Evolutionary conservation across 2,113 vertebrate genomes (phyloP).

Genomic region (Gobio gobio): DNA sequence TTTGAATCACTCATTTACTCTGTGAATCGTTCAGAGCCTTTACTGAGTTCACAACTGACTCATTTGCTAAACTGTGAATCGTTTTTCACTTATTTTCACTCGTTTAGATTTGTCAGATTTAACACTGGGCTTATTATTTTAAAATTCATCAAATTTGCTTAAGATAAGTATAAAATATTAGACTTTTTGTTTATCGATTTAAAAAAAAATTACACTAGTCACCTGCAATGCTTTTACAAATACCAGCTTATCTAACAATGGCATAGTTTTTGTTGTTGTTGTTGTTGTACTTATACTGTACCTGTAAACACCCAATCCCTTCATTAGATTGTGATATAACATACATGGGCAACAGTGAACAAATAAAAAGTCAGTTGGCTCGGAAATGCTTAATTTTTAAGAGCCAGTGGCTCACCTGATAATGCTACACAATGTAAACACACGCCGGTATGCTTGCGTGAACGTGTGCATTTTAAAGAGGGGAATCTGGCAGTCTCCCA

Average conservation of each 20-base stretch:
- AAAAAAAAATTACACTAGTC: background rate
- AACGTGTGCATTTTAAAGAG: constrained; percentile 61
- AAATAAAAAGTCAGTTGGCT: background rate
- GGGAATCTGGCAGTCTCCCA: constrained; percentile 62
- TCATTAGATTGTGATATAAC: background rate
- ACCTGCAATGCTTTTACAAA: background rate
- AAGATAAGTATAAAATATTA: background rate
- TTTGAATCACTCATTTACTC: background rate
- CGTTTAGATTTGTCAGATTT: background rate
- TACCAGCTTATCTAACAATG: background rate
- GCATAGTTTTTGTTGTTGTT: background rate
- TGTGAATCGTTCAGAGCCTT: background rate
- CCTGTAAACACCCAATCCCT: background rate
- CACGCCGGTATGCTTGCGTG: constrained; percentile 21
- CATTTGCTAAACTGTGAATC: background rate
- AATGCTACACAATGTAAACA: constrained; percentile 3
- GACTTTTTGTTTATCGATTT: too few relatives aligned
- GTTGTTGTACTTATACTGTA: background rate
- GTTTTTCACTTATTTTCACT: background rate
- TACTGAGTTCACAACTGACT: background rate
- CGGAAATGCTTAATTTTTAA: background rate
- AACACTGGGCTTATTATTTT: background rate
- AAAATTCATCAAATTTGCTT: background rate
- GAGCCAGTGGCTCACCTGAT: constrained; percentile 33
- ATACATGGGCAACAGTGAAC: background rate